Evolutionary conservation across 2,888 invertebrate genomes (phyloP).

Genomic region (Quadroppia sp.): DNA sequence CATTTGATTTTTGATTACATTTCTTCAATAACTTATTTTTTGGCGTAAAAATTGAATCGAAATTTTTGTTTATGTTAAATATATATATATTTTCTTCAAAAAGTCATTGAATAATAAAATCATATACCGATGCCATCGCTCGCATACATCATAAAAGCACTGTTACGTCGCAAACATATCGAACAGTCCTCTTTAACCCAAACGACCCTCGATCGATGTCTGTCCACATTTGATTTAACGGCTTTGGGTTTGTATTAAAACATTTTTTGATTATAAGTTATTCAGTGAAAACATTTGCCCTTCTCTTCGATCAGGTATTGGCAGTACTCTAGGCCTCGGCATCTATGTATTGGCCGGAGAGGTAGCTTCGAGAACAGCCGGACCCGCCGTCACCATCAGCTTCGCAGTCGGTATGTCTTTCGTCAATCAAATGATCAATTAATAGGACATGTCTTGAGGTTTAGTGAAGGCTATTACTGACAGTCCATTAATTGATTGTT

Average conservation of each 20-base stretch:
- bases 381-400: constrained; percentile 84
- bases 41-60: too few species aligned
- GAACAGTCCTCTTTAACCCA: constrained; percentile 21
- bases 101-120: too few species aligned
- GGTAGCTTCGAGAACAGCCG: constrained; percentile 78
- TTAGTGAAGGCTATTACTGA: neutral
- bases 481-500: neutral
- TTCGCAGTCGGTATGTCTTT: constrained; percentile 60
- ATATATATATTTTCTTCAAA: too few species aligned
- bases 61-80: too few species aligned
- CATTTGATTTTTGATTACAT: too few species aligned
- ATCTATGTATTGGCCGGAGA: constrained; percentile 90
- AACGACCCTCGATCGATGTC: constrained; percentile 59
- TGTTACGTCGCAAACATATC: constrained; percentile 42
- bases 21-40: too few species aligned
- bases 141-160: constrained; percentile 23
- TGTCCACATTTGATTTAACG: constrained; percentile 76
- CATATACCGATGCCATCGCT: constrained; percentile 34
- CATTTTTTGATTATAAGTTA: neutral
- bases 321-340: constrained; percentile 73
- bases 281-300: neutral
- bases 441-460: neutral
- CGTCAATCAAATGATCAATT: neutral
- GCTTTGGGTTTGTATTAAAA: constrained; percentile 61
- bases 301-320: constrained; percentile 51